Evolutionary conservation across 2,888 invertebrate species (phyloP), one percentile per base, ranked within the genome.

Genomic region (Platynereis dumerilii): DNA sequence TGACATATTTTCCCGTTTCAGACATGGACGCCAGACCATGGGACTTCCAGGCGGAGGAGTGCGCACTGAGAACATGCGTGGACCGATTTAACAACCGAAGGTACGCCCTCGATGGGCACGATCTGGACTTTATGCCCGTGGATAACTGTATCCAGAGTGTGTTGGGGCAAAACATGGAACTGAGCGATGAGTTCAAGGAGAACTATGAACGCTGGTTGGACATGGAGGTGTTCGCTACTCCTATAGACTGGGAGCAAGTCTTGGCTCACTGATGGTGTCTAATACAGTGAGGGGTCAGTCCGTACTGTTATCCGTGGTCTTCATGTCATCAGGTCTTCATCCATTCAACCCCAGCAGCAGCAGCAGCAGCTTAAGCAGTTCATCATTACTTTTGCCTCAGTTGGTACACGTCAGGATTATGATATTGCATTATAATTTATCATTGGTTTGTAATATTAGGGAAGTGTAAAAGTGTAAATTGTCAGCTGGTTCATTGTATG

Each of bases 31-130:
- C 96, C 0, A 88, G 96, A 68, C 97, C 97, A 0, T 97, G 96
- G 96, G 97, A 99, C 84, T 98, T 86, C 74, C 89, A 99, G 86
- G 94, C 93, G 39, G 98, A 99, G 83, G 99, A 99, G 83, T 95
- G 96, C 84, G 91, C 94, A 15, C 86, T 99, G 65, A 89, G 97
- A 69, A 91, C 92, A 0, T 93, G 93, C 72, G 97, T 99, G 1
- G 98, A 99, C 86, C 89, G 94, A 67, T 99, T 99, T 80, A 98
- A 99, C 84, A 91, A 92, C 80, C 89, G 98, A 26, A 88, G 98
- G 70, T 98, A 99, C 82, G 89, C 89, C n/a, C 74, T 74, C 15
- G 78, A 79, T 56, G 78, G 80, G 5, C 87, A 76, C 88, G 87
- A 87, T 69, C 85, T 86, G 5, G 88, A 88, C 68, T 88, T 86